phyloP scores from a whole-genome alignment of 2,113 vertebrate genomes.

The Mesoclemmys tuberculata region DNA sequence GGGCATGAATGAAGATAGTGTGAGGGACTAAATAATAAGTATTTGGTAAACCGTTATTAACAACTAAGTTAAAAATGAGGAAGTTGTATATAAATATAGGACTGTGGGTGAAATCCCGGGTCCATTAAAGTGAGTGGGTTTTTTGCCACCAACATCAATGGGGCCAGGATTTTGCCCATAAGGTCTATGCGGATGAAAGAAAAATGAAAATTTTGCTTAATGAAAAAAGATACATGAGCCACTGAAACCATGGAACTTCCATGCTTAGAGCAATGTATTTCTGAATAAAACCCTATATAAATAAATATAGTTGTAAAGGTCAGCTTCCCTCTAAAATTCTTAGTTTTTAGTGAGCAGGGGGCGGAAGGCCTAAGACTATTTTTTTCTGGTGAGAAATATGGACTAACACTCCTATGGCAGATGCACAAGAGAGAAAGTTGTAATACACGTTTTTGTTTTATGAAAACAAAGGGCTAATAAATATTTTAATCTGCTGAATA shows the following conservation, averaged over 20 bases:
- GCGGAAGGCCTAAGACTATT: not conserved
- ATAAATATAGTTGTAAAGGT: constrained; percentile 6
- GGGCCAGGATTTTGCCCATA: not conserved
- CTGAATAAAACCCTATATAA: constrained; percentile 10
- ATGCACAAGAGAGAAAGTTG: not conserved
- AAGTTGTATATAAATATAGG: not conserved
- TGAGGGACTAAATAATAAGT: not conserved
- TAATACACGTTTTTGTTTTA: not conserved
- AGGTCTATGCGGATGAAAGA: not conserved
- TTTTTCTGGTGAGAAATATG: not conserved
- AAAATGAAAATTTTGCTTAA: not conserved
- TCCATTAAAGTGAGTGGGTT: not conserved
- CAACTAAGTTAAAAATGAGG: not conserved
- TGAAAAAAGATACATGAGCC: not conserved
- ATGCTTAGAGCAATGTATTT: not conserved
- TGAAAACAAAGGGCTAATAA: constrained; percentile 10
- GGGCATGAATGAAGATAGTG: not conserved
- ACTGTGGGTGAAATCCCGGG: not conserved
- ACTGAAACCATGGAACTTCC: not conserved
- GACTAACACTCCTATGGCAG: not conserved
- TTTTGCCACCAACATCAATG: not conserved
- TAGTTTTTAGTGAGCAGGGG: not conserved
- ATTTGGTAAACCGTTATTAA: not conserved
- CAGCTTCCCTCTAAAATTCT: constrained; percentile 11
- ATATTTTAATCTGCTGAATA: not conserved